A percentile compares a stretch with the other conserved stretches of the same genome.
Evolutionary conservation across 2,113 vertebrate species (phyloP).

Genomic region (Thermophis baileyi): DNA sequence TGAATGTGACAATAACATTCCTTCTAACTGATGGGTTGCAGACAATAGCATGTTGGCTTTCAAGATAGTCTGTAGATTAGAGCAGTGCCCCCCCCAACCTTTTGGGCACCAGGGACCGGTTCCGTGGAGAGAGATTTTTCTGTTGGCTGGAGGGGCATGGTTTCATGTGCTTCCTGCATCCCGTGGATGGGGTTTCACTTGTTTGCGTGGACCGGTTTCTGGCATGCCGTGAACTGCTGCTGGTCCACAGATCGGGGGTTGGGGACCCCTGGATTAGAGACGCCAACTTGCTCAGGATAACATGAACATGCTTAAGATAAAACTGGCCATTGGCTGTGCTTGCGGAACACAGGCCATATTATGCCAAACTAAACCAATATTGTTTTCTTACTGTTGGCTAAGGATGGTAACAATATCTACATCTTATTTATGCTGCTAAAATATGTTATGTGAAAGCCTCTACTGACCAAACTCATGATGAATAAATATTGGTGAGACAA

Average conservation of each 20-base stretch:
- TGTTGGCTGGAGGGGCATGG: no score
- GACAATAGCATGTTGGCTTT: neutral
- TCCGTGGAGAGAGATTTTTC: no score
- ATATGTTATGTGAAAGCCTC: neutral
- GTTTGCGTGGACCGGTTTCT: no score
- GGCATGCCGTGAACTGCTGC: no score
- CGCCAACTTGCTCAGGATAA: neutral
- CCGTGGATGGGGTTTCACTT: no score
- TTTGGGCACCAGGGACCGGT: no score
- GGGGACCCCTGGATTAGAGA: neutral
- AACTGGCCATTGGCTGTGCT: neutral
- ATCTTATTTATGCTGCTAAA: neutral
- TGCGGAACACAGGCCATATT: neutral
- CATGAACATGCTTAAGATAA: neutral
- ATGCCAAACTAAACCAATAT: neutral
- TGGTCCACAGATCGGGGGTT: no score
- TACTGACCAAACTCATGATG: neutral
- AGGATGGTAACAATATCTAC: neutral
- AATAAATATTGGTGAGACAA: neutral
- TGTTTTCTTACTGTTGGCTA: neutral
- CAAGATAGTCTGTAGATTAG: neutral
- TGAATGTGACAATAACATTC: neutral
- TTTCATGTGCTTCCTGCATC: no score
- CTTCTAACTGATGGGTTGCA: neutral
- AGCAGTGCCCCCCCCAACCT: no score